These are phyloP conservation scores for Rhimphoctona megacephalus DNA, from an alignment of 2,888 invertebrate genomes.

Conservation along the genomic window DNA sequence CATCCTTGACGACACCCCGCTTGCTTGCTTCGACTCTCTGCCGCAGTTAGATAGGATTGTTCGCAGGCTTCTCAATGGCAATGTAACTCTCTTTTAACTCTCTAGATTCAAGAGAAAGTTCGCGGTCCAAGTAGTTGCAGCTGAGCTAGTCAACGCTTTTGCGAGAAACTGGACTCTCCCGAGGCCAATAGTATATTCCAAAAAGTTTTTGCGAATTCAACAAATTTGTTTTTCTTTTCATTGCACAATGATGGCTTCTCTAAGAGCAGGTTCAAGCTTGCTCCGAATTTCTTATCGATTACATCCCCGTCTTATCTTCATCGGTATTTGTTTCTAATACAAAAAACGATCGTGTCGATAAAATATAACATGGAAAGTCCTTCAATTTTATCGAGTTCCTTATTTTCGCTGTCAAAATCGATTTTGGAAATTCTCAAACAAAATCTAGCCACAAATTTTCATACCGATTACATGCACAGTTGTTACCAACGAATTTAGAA, in stretches of 20 bases:
- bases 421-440: background rate
- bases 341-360: background rate
- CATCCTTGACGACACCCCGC: constrained; percentile 73
- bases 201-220: constrained; percentile 18
- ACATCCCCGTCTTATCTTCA: background rate
- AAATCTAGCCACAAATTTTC: no score
- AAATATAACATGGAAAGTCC: background rate
- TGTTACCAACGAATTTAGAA: no score
- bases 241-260: background rate
- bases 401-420: no score
- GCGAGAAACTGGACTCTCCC: constrained; percentile 58
- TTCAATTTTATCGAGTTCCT: background rate
- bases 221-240: background rate
- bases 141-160: constrained; percentile 31
- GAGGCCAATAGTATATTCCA: constrained; percentile 53
- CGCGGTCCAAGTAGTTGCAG: constrained; percentile 23
- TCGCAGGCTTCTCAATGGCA: constrained; percentile 62
- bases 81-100: constrained; percentile 21
- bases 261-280: background rate
- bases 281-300: constrained; percentile 16
- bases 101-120: constrained; percentile 43
- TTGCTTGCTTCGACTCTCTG: constrained; percentile 30
- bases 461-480: no score
- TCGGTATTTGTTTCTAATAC: background rate
- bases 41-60: constrained; percentile 65